Evolutionary conservation across 2,113 vertebrate genomes (phyloP).

Genomic region (Oryctolagus cuniculus): mOryCun1.1 NC_091443.1:48641501-48642000

Average conservation of each 20-base stretch:
- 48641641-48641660: conserved; percentile 36
- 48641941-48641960: conserved; percentile 72
- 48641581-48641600: neutral
- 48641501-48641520: conserved; percentile 27
- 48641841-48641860: conserved; percentile 4
- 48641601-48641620: neutral
- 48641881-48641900: conserved; percentile 27
- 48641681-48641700: neutral
- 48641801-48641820: conserved; percentile 25
- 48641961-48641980: conserved; percentile 76
- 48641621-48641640: neutral
- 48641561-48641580: conserved; percentile 14
- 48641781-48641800: conserved; percentile 43
- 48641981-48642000: conserved; percentile 29
- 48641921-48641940: conserved; percentile 57
- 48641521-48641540: neutral
- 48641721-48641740: conserved; percentile 48
- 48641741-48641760: neutral
- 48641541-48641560: conserved; percentile 54
- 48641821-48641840: conserved; percentile 35
- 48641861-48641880: conserved; percentile 47
- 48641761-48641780: neutral
- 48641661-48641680: neutral
- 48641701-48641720: conserved; percentile 15
- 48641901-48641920: conserved; percentile 63